Evolutionary conservation across 2,113 vertebrate genomes (phyloP).

Genomic region (Asarcornis scutulata): DNA sequence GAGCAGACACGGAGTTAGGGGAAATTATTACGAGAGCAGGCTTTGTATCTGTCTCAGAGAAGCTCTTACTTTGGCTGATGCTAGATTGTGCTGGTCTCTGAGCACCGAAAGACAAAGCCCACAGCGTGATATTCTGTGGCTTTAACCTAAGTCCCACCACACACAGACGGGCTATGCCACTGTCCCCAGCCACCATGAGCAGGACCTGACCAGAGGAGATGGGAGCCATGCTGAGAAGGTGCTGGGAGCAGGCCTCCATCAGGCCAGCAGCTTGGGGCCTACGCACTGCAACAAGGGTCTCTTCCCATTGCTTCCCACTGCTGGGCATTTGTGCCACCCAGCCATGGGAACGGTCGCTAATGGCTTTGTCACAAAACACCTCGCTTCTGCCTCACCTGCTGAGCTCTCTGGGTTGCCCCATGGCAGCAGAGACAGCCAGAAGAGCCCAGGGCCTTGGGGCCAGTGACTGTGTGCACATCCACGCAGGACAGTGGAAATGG

Average conservation of each 20-base stretch:
- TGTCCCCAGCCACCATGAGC: neutral
- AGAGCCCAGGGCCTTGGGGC: too few relatives aligned
- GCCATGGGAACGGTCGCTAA: neutral
- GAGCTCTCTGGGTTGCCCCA: too few relatives aligned
- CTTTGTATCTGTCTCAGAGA: neutral
- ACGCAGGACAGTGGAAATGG: neutral
- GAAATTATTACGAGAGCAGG: neutral
- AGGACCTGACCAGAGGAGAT: neutral
- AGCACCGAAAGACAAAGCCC: neutral
- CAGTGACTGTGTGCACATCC: neutral
- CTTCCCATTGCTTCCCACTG: neutral
- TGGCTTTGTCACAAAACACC: too few relatives aligned
- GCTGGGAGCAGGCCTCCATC: neutral
- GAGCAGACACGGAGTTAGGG: neutral
- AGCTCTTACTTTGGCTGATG: neutral
- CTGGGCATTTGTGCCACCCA: neutral
- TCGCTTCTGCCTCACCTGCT: too few relatives aligned
- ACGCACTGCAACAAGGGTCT: rapidly evolving
- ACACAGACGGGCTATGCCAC: neutral
- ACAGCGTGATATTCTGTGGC: neutral
- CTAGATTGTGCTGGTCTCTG: neutral
- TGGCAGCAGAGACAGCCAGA: too few relatives aligned
- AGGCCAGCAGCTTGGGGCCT: neutral
- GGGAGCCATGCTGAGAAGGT: neutral
- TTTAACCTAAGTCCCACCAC: neutral